Evolutionary conservation across 2,113 vertebrate species (phyloP), one percentile per base, ranked within the genome.

Genomic region (Colinus virginianus): DNA sequence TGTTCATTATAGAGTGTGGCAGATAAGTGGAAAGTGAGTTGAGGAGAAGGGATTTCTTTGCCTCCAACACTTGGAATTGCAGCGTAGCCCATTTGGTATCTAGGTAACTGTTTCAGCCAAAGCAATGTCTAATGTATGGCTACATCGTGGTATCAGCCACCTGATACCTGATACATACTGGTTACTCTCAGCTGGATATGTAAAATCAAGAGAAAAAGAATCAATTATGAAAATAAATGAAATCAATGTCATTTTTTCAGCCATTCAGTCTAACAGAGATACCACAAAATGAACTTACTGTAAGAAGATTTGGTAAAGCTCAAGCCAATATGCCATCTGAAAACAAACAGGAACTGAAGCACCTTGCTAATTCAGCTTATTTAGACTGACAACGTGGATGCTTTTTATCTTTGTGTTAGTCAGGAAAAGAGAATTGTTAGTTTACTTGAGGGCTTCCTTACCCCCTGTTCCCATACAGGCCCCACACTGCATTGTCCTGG

Each of bases 31-130:
- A 77, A 53, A 13, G 9, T 74, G 84, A 86, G 38, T 49, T 77
- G 59, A 82, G 78, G 77, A 69, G 55, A 79, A 91, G 76, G 51
- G 76, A 36, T 55, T 34, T 34, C 14, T 93, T 90, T 91, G 61
- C 85, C 77, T 95, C 62, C 58, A 58, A 46, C 86, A 72, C 38
- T 84, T 70, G 13, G 53, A 76, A 70, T 55, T 91, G 89, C 74
- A 84, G 67, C 84, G 84, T 40, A 84, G 45, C 55, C 72, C 42
- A 40, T 72, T 94, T 93, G 74, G 83, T 85, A 69, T 86, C 82
- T 40, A 11, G 56, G 3, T 38, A 62, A 49, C 46, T 48, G 23
- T 89, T 91, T 71, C 63, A 10, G 82, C 36, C 90, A 91, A 94
- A 80, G 2, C 26, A 38, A 1, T 19, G 22, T 87, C 79, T 43